phyloP scores from a whole-genome alignment of 2,113 vertebrate species.

The Oryzias celebensis region DNA sequence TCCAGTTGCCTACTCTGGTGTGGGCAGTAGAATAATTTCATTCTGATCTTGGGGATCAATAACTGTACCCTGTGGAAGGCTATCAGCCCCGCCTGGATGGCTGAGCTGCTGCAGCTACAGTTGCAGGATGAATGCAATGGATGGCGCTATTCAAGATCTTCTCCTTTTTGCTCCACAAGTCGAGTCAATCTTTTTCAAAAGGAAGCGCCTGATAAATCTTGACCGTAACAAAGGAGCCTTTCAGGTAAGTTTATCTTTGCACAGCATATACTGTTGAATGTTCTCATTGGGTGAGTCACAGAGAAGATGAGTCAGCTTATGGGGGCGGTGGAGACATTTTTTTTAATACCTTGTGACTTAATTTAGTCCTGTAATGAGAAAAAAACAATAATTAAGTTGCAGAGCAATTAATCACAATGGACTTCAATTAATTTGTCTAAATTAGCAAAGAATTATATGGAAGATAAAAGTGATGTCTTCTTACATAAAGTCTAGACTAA shows the following conservation, averaged over 20 bases:
- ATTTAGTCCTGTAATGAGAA: constrained; percentile 4
- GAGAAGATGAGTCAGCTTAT: constrained; percentile 32
- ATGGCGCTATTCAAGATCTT: constrained; percentile 1
- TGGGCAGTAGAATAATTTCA: constrained; percentile 72
- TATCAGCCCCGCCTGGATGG: constrained; percentile 41
- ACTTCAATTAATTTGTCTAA: too few species aligned
- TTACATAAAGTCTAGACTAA: too few species aligned
- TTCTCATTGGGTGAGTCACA: constrained; percentile 34
- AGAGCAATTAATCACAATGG: too few species aligned
- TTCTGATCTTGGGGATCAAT: constrained; percentile 69
- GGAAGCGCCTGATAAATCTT: not conserved
- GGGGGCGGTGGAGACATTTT: constrained; percentile 29
- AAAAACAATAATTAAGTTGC: too few species aligned
- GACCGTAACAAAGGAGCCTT: not conserved
- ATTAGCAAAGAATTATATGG: too few species aligned
- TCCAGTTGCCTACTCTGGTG: constrained; percentile 62
- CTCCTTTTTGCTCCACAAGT: constrained; percentile 13
- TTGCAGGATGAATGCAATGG: not conserved
- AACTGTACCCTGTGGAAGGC: constrained; percentile 45
- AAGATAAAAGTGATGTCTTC: too few species aligned
- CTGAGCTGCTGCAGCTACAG: constrained; percentile 33
- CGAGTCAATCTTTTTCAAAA: not conserved
- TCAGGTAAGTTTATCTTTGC: not conserved
- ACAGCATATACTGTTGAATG: constrained; percentile 1
- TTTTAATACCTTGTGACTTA: constrained; percentile 26